Evolutionary conservation across 2,113 vertebrate genomes (phyloP).

Genomic region (Alaudala cheleensis): DNA sequence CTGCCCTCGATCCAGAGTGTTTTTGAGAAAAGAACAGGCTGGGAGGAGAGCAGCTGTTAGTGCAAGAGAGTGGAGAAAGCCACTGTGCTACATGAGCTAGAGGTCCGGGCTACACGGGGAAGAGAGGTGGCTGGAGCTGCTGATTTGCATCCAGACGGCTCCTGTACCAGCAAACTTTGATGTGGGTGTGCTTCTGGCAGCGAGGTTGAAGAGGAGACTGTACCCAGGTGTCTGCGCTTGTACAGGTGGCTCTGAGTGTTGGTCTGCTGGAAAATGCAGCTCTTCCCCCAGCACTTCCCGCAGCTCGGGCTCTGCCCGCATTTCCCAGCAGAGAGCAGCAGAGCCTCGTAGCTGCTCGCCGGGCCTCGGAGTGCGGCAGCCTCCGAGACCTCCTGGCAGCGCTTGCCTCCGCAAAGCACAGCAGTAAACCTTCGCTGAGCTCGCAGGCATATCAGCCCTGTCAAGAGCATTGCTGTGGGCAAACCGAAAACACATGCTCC

Average conservation of each 20-base stretch:
- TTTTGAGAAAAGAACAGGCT: background rate
- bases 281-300: background rate
- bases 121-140: background rate
- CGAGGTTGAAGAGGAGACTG: background rate
- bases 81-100: background rate
- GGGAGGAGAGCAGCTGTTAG: background rate
- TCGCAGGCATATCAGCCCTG: background rate
- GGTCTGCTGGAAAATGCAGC: background rate
- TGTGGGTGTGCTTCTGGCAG: background rate
- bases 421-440: background rate
- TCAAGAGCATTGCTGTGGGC: background rate
- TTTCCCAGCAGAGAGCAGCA: slow-evolving; percentile 67
- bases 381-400: background rate
- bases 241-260: background rate
- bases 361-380: background rate
- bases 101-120: background rate
- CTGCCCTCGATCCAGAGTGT: background rate
- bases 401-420: background rate
- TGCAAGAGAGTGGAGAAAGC: background rate
- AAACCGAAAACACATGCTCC: background rate
- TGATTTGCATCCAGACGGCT: background rate
- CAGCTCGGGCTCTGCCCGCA: background rate
- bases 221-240: background rate
- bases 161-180: background rate
- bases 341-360: background rate